Conservation (phyloP, 2,888 invertebrate species). For the Lordiphosa andalusiaca region DNA sequence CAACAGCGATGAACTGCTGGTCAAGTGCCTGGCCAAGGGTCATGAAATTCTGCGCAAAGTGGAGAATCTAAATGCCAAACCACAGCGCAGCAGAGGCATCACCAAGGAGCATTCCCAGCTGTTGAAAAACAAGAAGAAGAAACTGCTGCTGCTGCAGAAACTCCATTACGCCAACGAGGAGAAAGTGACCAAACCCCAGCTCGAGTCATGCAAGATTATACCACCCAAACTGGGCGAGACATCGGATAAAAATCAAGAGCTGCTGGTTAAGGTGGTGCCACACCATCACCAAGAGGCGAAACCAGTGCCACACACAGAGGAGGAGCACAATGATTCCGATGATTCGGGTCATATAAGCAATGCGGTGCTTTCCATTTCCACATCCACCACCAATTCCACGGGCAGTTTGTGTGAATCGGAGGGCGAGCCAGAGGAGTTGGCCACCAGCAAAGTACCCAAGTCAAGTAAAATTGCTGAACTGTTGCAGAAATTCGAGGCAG, state of each 20-base stretch:
- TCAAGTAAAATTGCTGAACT: slow-evolving; percentile 74
- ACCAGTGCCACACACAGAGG: slow-evolving; percentile 24
- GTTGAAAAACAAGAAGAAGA: slow-evolving; percentile 47
- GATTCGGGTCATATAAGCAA: slow-evolving; percentile 92
- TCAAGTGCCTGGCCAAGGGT: slow-evolving; percentile 79
- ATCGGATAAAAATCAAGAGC: slow-evolving; percentile 77
- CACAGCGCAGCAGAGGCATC: slow-evolving; percentile 36
- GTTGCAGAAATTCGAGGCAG: slow-evolving; percentile 76
- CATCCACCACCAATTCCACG: slow-evolving; percentile 51
- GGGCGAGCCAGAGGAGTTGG: slow-evolving; percentile 30
- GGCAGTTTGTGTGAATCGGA: slow-evolving; percentile 65
- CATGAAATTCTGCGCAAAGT: slow-evolving; percentile 78
- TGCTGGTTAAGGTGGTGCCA: slow-evolving; percentile 76
- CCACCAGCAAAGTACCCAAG: slow-evolving; percentile 33
- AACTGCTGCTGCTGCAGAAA: slow-evolving; percentile 37
- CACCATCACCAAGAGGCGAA: neutral
- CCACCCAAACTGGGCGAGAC: slow-evolving; percentile 77
- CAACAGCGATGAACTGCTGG: slow-evolving; percentile 75
- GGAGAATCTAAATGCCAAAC: slow-evolving; percentile 66
- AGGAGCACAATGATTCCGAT: slow-evolving; percentile 83
- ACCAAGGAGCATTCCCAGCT: slow-evolving; percentile 48
- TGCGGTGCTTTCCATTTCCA: slow-evolving; percentile 55
- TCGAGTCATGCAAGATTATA: slow-evolving; percentile 79
- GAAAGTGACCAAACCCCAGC: slow-evolving; percentile 67
- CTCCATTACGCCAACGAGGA: slow-evolving; percentile 77